These are phyloP conservation scores for Phyllotreta striolata DNA, from an alignment of 2,888 invertebrate genomes.

Conservation along the genomic window DNA sequence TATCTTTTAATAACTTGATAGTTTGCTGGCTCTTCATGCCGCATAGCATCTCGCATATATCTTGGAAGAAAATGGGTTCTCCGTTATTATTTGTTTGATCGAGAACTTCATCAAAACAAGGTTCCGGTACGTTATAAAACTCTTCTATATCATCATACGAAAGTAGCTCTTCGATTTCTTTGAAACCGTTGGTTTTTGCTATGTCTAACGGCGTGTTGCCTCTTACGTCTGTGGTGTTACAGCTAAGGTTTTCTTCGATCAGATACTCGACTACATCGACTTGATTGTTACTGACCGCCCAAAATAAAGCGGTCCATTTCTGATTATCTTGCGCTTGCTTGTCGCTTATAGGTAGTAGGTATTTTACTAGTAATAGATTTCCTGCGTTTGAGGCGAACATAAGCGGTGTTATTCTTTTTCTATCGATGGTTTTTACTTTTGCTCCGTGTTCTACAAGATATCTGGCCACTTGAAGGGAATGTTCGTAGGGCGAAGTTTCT, in stretches of 20 bases:
- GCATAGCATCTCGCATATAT: slow-evolving; percentile 67
- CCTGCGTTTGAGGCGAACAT: slow-evolving; percentile 69
- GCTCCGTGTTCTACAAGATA: slow-evolving; percentile 65
- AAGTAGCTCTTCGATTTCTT: slow-evolving; percentile 62
- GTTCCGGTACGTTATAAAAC: slow-evolving; percentile 37
- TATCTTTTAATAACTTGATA: slow-evolving; percentile 61
- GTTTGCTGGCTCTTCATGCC: slow-evolving; percentile 69
- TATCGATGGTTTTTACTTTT: slow-evolving; percentile 65
- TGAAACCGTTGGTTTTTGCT: slow-evolving; percentile 64
- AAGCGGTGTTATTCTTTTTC: slow-evolving; percentile 68
- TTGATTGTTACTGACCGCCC: slow-evolving; percentile 68
- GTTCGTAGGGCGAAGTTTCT: slow-evolving; percentile 59
- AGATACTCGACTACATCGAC: slow-evolving; percentile 65
- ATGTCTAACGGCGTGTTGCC: slow-evolving; percentile 64
- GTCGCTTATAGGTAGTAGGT: slow-evolving; percentile 65
- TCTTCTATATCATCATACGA: slow-evolving; percentile 57
- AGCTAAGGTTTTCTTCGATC: slow-evolving; percentile 64
- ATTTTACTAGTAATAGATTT: slow-evolving; percentile 63
- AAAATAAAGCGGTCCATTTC: slow-evolving; percentile 71
- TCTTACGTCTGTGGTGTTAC: slow-evolving; percentile 63
- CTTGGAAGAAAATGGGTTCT: slow-evolving; percentile 64
- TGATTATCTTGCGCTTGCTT: slow-evolving; percentile 68
- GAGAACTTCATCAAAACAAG: slow-evolving; percentile 46
- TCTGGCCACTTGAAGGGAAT: slow-evolving; percentile 58
- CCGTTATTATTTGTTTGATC: slow-evolving; percentile 37